Conservation (phyloP, 2,797 vertebrate species). For the Scolopax bukidnonensis region DNA sequence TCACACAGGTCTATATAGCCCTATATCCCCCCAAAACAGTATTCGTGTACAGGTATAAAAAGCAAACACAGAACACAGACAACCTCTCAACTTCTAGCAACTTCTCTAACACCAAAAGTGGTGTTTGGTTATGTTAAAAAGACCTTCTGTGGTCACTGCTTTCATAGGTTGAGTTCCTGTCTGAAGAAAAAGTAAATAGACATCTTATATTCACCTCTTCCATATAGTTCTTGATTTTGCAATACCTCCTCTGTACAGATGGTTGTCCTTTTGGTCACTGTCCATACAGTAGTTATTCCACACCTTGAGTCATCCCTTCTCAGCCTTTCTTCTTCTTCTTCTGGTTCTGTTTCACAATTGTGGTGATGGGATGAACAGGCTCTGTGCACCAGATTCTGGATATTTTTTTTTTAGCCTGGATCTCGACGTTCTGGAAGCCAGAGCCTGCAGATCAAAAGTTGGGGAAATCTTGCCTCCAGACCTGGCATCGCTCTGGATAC, state of each 20-base stretch:
- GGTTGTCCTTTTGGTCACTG: neutral
- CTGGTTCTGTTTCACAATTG: neutral
- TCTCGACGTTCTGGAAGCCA: constrained; percentile 23
- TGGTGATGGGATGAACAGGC: neutral
- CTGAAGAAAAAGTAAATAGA: neutral
- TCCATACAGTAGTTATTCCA: neutral
- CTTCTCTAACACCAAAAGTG: too few species aligned
- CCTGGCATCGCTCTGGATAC: neutral
- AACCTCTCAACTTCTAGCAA: neutral
- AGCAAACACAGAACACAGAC: neutral
- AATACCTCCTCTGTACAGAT: neutral
- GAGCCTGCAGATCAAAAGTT: constrained; percentile 33
- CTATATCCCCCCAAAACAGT: rapidly evolving
- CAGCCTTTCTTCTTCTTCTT: neutral
- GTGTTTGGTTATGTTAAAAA: neutral
- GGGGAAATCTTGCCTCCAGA: constrained; percentile 24
- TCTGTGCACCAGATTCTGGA: constrained; percentile 1
- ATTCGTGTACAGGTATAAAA: neutral
- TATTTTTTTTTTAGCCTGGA: neutral
- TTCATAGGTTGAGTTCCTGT: neutral
- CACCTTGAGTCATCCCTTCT: neutral
- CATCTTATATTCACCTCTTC: neutral
- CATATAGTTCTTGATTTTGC: neutral
- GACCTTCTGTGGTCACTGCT: neutral
- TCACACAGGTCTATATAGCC: neutral